phyloP scores from a whole-genome alignment of 2,888 invertebrate species.

The Fabriciana adippe region DNA sequence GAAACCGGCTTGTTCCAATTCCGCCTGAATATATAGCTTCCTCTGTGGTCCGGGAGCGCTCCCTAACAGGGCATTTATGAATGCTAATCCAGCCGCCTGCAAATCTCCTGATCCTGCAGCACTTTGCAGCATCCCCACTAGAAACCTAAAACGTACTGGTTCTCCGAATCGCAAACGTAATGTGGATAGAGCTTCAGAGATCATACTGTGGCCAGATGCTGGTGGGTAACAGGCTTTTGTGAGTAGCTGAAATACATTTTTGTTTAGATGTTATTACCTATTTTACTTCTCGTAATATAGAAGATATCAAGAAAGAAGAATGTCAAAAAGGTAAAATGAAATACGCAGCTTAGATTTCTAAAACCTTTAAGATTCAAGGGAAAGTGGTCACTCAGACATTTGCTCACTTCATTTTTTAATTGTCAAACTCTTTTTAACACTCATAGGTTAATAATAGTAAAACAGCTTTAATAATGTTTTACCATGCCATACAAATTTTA shows the following conservation, averaged over 20 bases:
- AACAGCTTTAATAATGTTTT: no score
- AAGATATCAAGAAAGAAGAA: no score
- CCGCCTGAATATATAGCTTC: conserved; percentile 92
- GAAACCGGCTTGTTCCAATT: conserved; percentile 91
- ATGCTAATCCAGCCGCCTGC: conserved; percentile 90
- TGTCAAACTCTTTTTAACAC: no score
- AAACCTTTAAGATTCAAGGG: no score
- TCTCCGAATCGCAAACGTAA: conserved; percentile 94
- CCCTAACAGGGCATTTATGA: conserved; percentile 91
- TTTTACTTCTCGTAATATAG: no score
- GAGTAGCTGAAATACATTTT: conserved; percentile 83
- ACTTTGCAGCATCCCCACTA: conserved; percentile 93
- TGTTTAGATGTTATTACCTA: neutral
- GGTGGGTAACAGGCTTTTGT: conserved; percentile 91
- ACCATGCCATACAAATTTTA: no score
- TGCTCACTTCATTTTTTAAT: no score
- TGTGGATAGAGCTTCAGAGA: conserved; percentile 95
- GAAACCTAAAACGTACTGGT: conserved; percentile 94
- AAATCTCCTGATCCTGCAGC: conserved; percentile 88
- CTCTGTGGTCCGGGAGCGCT: conserved; percentile 89
- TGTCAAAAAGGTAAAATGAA: no score
- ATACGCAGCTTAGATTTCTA: no score
- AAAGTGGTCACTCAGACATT: neutral
- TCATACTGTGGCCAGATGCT: conserved; percentile 89
- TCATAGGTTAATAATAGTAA: no score